Evolutionary conservation across 2,888 invertebrate species (phyloP).

Genomic region (Athripsodes cinereus): DNA sequence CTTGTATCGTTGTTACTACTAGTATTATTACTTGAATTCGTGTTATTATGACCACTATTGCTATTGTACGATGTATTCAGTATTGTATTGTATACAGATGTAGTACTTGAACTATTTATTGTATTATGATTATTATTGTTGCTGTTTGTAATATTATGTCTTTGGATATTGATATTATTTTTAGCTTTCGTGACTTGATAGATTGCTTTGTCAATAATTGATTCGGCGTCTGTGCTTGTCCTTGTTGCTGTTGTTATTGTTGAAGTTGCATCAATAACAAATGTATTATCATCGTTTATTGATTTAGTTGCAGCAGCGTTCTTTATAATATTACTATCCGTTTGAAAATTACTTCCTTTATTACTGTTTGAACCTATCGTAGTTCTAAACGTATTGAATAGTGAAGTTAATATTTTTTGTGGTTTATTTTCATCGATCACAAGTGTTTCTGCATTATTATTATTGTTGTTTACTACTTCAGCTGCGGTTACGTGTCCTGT

Average conservation of each 20-base stretch:
- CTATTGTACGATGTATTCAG: not conserved
- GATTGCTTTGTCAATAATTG: not conserved
- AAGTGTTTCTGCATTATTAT: not conserved
- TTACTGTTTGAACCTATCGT: not conserved
- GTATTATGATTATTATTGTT: not conserved
- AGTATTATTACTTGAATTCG: not conserved
- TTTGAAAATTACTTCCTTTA: too few relatives aligned
- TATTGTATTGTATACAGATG: not conserved
- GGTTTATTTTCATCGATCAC: not conserved
- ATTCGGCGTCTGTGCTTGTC: not conserved
- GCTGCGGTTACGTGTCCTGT: not conserved
- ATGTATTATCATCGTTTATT: not conserved
- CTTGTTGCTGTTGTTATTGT: not conserved
- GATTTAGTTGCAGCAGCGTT: not conserved
- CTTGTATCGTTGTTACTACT: conserved; percentile 33
- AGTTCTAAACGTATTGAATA: not conserved
- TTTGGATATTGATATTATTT: too few relatives aligned
- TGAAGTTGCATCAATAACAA: not conserved
- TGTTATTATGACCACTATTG: not conserved
- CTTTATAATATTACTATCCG: not conserved
- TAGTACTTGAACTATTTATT: not conserved
- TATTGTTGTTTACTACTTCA: not conserved
- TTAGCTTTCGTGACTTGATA: too few relatives aligned
- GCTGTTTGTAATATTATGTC: too few relatives aligned
- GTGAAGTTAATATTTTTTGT: not conserved